phyloP scores from a whole-genome alignment of 2,113 vertebrate genomes.

The Myotis davidii region DNA sequence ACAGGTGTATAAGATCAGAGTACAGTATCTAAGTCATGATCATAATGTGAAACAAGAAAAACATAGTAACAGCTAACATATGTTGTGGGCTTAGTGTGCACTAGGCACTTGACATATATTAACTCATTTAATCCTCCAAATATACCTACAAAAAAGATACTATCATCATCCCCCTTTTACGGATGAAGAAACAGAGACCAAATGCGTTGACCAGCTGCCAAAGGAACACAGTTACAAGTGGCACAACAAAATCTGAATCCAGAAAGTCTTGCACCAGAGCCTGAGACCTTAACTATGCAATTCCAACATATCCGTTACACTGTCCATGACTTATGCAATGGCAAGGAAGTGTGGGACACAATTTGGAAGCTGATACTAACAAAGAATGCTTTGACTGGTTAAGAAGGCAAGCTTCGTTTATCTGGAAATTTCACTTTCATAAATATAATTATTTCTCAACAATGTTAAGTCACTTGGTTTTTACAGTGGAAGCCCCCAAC shows the following conservation, averaged over 20 bases:
- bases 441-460: neutral
- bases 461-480: neutral
- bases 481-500: neutral
- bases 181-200: neutral
- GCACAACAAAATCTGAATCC: neutral
- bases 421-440: neutral
- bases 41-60: neutral
- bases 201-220: neutral
- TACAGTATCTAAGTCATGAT: neutral
- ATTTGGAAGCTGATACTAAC: neutral
- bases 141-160: neutral
- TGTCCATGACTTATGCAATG: neutral
- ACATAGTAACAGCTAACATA: neutral
- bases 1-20: rapidly evolving
- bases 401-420: neutral
- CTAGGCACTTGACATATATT: neutral
- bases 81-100: neutral
- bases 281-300: neutral
- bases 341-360: neutral
- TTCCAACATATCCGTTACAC: neutral
- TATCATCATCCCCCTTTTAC: neutral
- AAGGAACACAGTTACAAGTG: neutral
- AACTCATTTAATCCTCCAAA: neutral
- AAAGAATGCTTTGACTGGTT: neutral
- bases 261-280: neutral